Conservation (phyloP, 2,888 invertebrate species). For the Netelia fuscicornis region DNA sequence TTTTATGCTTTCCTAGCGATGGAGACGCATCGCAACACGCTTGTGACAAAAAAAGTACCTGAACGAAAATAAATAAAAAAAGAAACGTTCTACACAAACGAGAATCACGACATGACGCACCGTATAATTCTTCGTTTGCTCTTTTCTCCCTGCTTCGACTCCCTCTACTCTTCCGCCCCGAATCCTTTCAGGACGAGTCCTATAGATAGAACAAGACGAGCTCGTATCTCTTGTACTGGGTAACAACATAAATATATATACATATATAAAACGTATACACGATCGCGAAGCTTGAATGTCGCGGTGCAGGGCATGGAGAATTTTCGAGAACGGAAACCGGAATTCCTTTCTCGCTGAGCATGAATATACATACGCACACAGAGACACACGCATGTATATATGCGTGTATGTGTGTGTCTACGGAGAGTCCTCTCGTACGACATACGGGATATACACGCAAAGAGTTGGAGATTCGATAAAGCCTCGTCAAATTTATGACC, state of each 20-base stretch:
- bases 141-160: slow-evolving; percentile 3
- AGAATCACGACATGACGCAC: slow-evolving; percentile 22
- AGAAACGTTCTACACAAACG: slow-evolving; percentile 4
- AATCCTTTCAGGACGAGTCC: slow-evolving; percentile 39
- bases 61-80: slow-evolving; percentile 9
- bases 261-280: slow-evolving; percentile 10
- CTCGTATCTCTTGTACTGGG: slow-evolving; percentile 38
- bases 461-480: slow-evolving; percentile 52
- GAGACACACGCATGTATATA: no score
- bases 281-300: slow-evolving; percentile 14
- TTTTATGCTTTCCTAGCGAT: no score
- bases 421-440: neutral
- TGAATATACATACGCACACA: neutral
- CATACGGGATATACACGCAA: slow-evolving; percentile 34
- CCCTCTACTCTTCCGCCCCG: slow-evolving; percentile 2
- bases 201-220: slow-evolving; percentile 28
- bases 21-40: no score
- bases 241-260: neutral
- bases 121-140: neutral
- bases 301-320: slow-evolving; percentile 18
- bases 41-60: neutral
- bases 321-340: slow-evolving; percentile 55
- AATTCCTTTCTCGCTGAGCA: slow-evolving; percentile 48
- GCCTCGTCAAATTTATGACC: slow-evolving; percentile 56
- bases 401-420: no score